Evolutionary conservation across 64 coral and sea anemone genomes (phyloP), one percentile per base, ranked within the genome.

Genomic region (Anthopleura sola): DNA sequence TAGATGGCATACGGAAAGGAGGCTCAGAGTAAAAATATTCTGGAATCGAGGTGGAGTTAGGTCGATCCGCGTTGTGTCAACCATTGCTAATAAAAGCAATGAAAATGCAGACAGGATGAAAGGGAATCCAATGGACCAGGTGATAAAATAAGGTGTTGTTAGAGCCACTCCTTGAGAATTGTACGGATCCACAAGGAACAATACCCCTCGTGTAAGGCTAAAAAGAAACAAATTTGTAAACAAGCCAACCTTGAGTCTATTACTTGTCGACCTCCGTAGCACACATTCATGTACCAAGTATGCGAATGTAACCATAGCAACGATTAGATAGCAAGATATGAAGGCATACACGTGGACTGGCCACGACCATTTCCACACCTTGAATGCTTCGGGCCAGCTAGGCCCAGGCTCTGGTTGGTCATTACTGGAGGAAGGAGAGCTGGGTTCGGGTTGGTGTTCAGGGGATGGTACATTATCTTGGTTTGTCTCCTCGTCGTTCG

Each of bases 131-230:
- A 79, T 37, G 3, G 91, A 93, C 91, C 91, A 93, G 32, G 47
- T 21, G 3, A 89, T 74, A 26, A 78, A 78, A 4, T 56, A 55
- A 44, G 66, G 77, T 17, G 53, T 3, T 14, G 37, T 3, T 14
- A 78, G 75, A 46, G 87, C 26, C 19, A 69, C 58, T 85, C 87
- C 82, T 5, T 55, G 68, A n/a, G 87, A 93, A 55, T 49, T 85
- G 46, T 93, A 93, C 37, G 91, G 91, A 81, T 93, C 91, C 23
- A 93, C 38, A 28, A 80, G 79, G 40, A 93, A 56, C 19, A 93
- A 68, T 10, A 89, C 21, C 19, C 69, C 83, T 23, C 91, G 86
- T 16, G 87, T 88, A 26, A 58, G 77, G 34, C 87, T 86, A 74
- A 93, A 66, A 26, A 89, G 75, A 0, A 81, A 13, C n/a, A 93